These are phyloP conservation scores for Epinephelus lanceolatus DNA, from an alignment of 2,113 vertebrate genomes.

Conservation along the genomic window DNA sequence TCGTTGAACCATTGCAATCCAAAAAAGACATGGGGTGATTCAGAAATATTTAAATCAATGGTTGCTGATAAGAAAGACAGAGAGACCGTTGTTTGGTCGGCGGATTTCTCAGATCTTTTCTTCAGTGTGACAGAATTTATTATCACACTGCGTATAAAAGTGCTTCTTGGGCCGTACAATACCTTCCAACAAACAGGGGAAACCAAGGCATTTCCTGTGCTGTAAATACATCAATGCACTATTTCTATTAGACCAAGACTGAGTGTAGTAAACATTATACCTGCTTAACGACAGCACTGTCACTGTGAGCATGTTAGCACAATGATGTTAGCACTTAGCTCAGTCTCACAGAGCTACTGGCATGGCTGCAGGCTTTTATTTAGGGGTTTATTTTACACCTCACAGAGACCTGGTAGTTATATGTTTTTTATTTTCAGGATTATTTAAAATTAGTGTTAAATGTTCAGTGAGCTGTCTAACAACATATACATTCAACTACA, in stretches of 20 bases:
- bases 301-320: not conserved
- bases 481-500: not conserved
- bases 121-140: constrained; percentile 59
- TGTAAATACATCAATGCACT: not conserved
- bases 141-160: constrained; percentile 27
- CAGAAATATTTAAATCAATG: constrained; percentile 55
- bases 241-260: not conserved
- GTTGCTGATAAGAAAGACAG: constrained; percentile 35
- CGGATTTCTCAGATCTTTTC: constrained; percentile 28
- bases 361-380: not conserved
- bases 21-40: constrained; percentile 50
- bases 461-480: not conserved
- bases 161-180: constrained; percentile 19
- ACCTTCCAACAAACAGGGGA: constrained; percentile 41
- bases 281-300: not conserved
- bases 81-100: not conserved
- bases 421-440: not conserved
- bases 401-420: not conserved
- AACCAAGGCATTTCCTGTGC: constrained; percentile 33
- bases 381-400: not conserved
- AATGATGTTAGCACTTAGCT: too few relatives aligned
- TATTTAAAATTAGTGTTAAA: not conserved
- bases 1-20: constrained; percentile 44
- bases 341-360: not conserved
- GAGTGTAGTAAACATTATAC: not conserved